Base-by-base conservation (phyloP, 2,113 vertebrate genomes). In the Dryoscopus gambensis region DNA sequence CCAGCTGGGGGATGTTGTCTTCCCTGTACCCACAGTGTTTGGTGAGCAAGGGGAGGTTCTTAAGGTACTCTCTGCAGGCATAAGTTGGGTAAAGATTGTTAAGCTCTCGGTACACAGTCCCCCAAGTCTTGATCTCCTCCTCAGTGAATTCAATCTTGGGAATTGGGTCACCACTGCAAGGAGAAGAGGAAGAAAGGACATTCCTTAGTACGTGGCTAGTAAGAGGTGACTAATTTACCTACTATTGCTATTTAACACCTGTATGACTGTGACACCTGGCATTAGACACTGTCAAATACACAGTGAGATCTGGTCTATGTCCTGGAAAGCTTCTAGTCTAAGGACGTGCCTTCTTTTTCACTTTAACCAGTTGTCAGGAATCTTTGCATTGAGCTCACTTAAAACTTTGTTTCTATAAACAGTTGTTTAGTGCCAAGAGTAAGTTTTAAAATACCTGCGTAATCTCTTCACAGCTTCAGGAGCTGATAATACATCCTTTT, bases 81-180 rank as follows among this genome's bases (percentile, higher is more conserved):
- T 99, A 98, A 53, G 98, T 98, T 30, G 99, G 99, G 78, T 99
- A 99, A 87, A 99, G 98, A 86, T 99, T 99, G 96, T 98, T 99
- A 57, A 99, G 99, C 98, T 99, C 99, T 96, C 98, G 98, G 91
- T 98, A 99, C 49, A 99, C 99, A 24, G 98, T 99, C 14, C 99
- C 99, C 99, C 99, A 99, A 20, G 99, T 99, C 97, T 98, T 98
- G 94, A 99, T 98, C 96, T 99, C 99, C 94, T 99, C 99, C 94
- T 99, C 98, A 11, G 99, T 99, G 96, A 99, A 99, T 93, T 99
- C 99, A 77, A 99, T 98, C 27, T 96, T 98, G 77, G 99, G 99
- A 91, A 99, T 99, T 44, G 98, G 98, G 40, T 99, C 98, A 79
- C 99, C 99, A 77, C 99, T 99, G 94, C 37, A 70, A 53, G 16